A percentile compares a stretch with the other conserved stretches of the same genome.
These are phyloP conservation scores for Acrocephalus kingi DNA, from an alignment of 2,113 vertebrate genomes.

Conservation along the genomic window DNA sequence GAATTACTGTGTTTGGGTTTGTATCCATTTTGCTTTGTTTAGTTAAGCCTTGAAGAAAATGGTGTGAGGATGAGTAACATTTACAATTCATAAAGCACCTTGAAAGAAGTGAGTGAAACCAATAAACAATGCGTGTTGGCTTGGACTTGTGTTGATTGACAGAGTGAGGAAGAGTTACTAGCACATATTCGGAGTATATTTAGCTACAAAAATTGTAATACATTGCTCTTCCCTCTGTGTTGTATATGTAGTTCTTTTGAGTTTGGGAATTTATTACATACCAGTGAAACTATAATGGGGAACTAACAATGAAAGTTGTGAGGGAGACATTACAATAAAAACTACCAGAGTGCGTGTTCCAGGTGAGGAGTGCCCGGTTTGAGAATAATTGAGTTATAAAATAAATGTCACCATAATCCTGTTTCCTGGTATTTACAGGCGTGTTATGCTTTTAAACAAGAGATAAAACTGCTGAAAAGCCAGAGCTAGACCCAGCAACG, in stretches of 20 bases:
- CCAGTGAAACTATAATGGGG: not conserved
- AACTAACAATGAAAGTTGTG: not conserved
- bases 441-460: constrained; percentile 3
- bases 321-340: not conserved
- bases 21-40: not conserved
- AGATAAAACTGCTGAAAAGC: not conserved
- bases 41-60: not conserved
- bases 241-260: not conserved
- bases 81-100: not conserved
- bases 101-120: not conserved
- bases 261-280: not conserved
- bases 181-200: not conserved
- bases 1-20: not conserved
- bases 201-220: not conserved
- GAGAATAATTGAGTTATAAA: not conserved
- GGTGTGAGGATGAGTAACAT: not conserved
- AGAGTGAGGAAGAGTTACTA: not conserved
- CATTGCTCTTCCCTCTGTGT: not conserved
- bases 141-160: not conserved
- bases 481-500: not conserved
- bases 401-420: not conserved
- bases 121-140: accelerated
- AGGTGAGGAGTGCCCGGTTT: not conserved
- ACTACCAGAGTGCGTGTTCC: not conserved
- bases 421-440: constrained; percentile 27